Base-by-base conservation (phyloP, 2,888 invertebrate genomes). In the Hyles lineata region DNA sequence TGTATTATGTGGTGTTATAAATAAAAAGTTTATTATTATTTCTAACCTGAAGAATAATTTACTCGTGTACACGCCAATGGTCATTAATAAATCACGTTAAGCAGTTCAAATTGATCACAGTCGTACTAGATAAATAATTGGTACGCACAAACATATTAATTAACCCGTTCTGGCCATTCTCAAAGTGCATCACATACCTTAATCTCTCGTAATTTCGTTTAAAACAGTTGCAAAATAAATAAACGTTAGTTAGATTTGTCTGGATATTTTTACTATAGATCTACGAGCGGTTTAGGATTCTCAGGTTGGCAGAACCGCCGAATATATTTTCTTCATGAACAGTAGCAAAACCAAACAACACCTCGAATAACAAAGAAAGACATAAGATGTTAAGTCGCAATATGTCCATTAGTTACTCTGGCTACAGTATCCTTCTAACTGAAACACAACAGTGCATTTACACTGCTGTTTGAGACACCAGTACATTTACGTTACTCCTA, bases 81-180 rank as follows among this genome's bases (percentile, higher is more conserved):
- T 25, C 17, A 25, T 25, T 35, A 43, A 67, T 43, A 23, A 15
- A 43, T 67, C 63, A 35, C 35, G 63, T 50, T 21, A 43, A 43
- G 21, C 43, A 67, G 23, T 43, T 2, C 23, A 23, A 43, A 67
- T 67, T 67, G 4, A 67, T 67, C 43, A 11, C 21, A 23, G 7
- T 55, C n/a, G 21, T 67, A 21, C n/a, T 35, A 1, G 15, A 43
- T 21, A 21, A 67, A 67, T 67, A 43, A 67, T 29, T 29, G 25
- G 17, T 4, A 32, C 29, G 21, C 43, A 62, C 61, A 62, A 29
- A 62, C 43, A 67, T 43, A 43, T 67, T 23, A 67, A 67, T 67
- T n/a, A 63, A 29, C 11, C 11, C 21, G 63, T 23, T 67, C 63
- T 67, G 63, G 32, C 15, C 43, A 9, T 43, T 67, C 43, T 67